Conservation (phyloP, 2,888 invertebrate genomes). For the Coecobrya sp. region DNA sequence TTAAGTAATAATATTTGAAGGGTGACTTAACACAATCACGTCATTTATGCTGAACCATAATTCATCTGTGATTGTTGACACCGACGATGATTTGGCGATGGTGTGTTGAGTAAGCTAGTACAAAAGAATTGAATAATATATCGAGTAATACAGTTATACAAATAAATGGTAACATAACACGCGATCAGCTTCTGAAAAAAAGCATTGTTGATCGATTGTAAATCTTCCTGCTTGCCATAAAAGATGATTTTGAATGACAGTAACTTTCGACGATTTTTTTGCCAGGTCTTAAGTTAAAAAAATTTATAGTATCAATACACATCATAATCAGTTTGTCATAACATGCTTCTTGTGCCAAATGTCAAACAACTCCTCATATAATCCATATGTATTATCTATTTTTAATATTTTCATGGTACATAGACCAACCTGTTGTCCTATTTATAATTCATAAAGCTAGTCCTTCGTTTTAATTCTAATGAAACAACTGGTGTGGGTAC, state of each 20-base stretch:
- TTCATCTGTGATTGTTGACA: neutral
- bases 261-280: slow-evolving; percentile 45
- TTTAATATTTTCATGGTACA: no score
- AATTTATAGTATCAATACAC: slow-evolving; percentile 1
- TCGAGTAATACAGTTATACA: neutral
- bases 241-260: slow-evolving; percentile 58
- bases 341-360: neutral
- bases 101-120: neutral
- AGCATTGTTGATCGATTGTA: slow-evolving; percentile 23
- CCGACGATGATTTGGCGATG: neutral
- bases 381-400: neutral
- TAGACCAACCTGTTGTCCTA: no score
- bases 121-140: slow-evolving; percentile 2
- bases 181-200: slow-evolving; percentile 19
- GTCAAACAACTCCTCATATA: neutral
- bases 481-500: no score
- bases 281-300: neutral
- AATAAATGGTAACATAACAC: neutral
- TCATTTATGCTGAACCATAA: neutral
- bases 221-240: slow-evolving; percentile 62
- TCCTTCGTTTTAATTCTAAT: no score
- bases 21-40: slow-evolving; percentile 44
- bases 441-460: no score
- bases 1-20: slow-evolving; percentile 52
- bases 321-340: slow-evolving; percentile 18